Evolutionary conservation across 2,113 vertebrate genomes (phyloP), one percentile per base, ranked within the genome.

Genomic region (Leucoraja erinaceus): DNA sequence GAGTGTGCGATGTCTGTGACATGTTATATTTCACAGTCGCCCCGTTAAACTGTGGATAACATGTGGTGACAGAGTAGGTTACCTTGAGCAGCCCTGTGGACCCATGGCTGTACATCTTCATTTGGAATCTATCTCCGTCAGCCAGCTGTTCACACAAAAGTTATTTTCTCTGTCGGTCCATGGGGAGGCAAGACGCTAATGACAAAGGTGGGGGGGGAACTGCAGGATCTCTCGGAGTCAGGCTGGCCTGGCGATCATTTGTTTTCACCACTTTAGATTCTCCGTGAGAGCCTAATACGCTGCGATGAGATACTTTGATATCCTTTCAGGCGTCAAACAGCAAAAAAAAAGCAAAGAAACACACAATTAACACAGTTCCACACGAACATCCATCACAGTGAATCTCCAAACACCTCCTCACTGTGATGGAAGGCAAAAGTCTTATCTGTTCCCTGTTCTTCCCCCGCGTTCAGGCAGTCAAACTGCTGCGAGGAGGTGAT

Each of bases 91-190:
- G 70, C 91, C 72, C 93, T 70, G 10, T 70, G 79, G 90, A 88
- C 76, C 92, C 33, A 5, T 0, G n/a, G 38, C 28, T 86, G 70
- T 93, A 54, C 22, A 0, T 94, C 93, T 95, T 94, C 93, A 93
- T 94, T 93, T 93, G 18, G 76, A 93, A 93, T 47, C 93, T 14
- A 59, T 12, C 66, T 70, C 86, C 93, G 10, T 77, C 38, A 63
- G 93, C 90, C 93, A 90, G 93, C 93, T 93, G 93, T 78, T 81
- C 6, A 0, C 76, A 93, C 92, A 47, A 84, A 75, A 93, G 93
- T 78, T 92, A 90, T 94, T 93, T 94, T 93, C 94, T 93, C 91
- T 90, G 93, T 0, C 14, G 77, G 78, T 93, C 93, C 93, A n/a
- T 5, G 83, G 92, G 94, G 88, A 93, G 63, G 25, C 93, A 79